phyloP scores from a whole-genome alignment of 2,797 vertebrate species.

The Lacerta bilineata region DNA sequence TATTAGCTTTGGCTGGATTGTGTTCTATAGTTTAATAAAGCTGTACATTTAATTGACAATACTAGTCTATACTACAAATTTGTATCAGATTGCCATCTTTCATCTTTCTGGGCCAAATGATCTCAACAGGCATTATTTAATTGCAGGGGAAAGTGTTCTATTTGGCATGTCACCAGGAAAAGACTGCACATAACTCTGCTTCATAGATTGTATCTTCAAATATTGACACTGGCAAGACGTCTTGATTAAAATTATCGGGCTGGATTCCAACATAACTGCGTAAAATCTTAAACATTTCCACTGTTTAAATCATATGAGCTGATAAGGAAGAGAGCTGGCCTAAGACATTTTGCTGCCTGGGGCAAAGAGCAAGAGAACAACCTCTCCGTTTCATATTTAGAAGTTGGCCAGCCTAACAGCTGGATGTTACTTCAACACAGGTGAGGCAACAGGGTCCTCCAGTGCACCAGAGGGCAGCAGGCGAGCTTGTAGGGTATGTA shows the following conservation, averaged over 20 bases:
- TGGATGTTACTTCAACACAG: no score
- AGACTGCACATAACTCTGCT: constrained; percentile 57
- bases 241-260: constrained; percentile 61
- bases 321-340: not conserved
- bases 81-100: not conserved
- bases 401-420: no score
- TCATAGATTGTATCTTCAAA: constrained; percentile 51
- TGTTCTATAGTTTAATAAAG: not conserved
- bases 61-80: constrained; percentile 1
- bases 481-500: no score
- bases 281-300: constrained; percentile 46
- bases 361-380: no score
- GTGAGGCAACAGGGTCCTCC: no score
- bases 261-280: constrained; percentile 54
- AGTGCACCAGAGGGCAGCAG: no score
- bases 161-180: constrained; percentile 7
- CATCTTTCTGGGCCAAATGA: constrained; percentile 33
- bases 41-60: not conserved
- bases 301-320: constrained; percentile 45
- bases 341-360: no score
- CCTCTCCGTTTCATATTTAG: no score
- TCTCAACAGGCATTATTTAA: not conserved
- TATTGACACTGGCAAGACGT: constrained; percentile 70
- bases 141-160: constrained; percentile 46
- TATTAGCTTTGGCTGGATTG: not conserved